These are phyloP conservation scores for Lamprotornis superbus DNA, from an alignment of 2,113 vertebrate genomes.

Conservation along the genomic window DNA sequence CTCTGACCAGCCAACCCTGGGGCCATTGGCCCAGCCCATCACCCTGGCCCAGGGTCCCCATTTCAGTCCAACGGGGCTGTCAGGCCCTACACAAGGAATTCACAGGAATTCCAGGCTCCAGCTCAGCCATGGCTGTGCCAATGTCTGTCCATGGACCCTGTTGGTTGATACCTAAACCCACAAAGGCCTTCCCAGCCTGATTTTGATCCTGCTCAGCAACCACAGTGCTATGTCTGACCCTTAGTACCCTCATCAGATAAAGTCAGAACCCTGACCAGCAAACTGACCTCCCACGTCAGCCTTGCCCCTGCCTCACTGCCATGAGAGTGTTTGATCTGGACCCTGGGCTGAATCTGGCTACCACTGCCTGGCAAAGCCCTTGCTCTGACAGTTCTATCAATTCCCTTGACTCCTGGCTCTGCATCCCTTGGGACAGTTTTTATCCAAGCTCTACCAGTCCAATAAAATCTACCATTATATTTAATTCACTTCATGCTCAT, in stretches of 20 bases:
- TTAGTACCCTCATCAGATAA: not conserved
- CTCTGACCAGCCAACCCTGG: not conserved
- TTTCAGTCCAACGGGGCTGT: not conserved
- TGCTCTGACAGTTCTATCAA: not conserved
- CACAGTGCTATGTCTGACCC: accelerated
- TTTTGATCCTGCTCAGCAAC: not conserved
- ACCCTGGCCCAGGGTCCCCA: not conserved
- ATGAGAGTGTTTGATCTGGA: not conserved
- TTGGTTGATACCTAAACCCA: not conserved
- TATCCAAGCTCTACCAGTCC: not conserved
- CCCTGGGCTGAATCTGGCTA: not conserved
- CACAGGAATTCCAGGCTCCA: not conserved
- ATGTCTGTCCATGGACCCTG: not conserved
- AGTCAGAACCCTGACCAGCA: not conserved
- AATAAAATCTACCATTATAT: not conserved
- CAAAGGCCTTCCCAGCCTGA: not conserved
- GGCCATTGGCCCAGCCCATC: not conserved
- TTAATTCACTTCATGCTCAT: not conserved
- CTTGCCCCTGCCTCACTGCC: not conserved
- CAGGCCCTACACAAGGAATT: not conserved
- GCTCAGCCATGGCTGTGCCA: not conserved
- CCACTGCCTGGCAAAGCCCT: not conserved
- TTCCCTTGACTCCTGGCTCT: not conserved
- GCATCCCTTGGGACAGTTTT: not conserved
- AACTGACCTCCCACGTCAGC: not conserved